Conservation (phyloP, 2,888 invertebrate genomes). For the Thalpophila matura region DNA sequence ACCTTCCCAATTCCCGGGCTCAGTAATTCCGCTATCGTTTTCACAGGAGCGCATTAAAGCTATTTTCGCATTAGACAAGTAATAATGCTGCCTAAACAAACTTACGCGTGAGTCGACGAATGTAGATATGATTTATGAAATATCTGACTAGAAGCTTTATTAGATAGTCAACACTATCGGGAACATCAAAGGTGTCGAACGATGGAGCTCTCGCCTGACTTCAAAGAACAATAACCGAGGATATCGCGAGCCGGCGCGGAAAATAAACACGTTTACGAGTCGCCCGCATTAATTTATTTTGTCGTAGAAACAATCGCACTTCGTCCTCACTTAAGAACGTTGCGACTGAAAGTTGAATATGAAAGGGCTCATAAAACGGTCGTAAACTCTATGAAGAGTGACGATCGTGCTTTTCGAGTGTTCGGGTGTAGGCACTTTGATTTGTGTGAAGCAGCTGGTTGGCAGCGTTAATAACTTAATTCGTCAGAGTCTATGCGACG, state of each 20-base stretch:
- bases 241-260: constrained; percentile 75
- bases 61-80: constrained; percentile 69
- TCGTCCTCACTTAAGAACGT: constrained; percentile 69
- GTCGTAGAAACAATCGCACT: constrained; percentile 85
- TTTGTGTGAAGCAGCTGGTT: constrained; percentile 90
- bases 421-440: constrained; percentile 85
- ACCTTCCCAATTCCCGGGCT: constrained; percentile 67
- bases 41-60: constrained; percentile 77
- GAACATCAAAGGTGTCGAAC: constrained; percentile 82
- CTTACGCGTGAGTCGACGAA: constrained; percentile 72
- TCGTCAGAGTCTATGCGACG: constrained; percentile 87
- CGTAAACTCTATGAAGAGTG: constrained; percentile 84
- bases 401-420: constrained; percentile 79
- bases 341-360: constrained; percentile 85
- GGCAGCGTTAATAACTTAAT: constrained; percentile 90
- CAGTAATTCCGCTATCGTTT: constrained; percentile 68
- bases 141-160: constrained; percentile 67
- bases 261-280: constrained; percentile 83
- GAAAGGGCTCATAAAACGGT: constrained; percentile 86
- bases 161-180: constrained; percentile 69
- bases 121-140: constrained; percentile 76
- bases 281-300: constrained; percentile 85
- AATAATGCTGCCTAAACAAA: constrained; percentile 73
- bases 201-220: constrained; percentile 74
- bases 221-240: constrained; percentile 84